Evolutionary conservation across 1,140 invertebrate genomes (phyloP), one percentile per base, ranked within the genome.

Genomic region (Drosophila nigrodunni): DNA sequence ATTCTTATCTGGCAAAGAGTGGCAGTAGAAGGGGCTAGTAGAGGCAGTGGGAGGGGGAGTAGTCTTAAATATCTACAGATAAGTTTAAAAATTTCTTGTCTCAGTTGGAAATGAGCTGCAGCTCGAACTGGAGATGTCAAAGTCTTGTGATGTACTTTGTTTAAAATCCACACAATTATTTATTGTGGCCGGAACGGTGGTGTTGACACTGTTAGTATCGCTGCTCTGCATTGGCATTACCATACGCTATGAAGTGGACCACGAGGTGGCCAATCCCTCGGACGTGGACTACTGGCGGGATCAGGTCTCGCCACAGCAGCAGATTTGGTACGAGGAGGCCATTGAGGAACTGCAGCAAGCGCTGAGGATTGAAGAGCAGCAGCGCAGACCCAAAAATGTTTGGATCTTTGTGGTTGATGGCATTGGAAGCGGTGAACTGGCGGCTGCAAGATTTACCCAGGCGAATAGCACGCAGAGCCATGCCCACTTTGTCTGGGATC

Each of bases 211-310:
- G 37, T 8, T 91, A 3, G 46, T 91, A 8, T 61, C 86, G 30
- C 11, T 87, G 34, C 25, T 91, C 7, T 91, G 90, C 57, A 82
- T 91, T 25, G 82, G 82, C 2, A 30, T 91, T 15, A 78, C 72
- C n/a, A 77, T 90, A 11, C 80, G 89, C 25, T 91, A 91, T 37
- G 90, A 91, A 54, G 89, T 91, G 41, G 59, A 78, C n/a, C 69
- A 82, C 46, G 85, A 90, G 39, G 86, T 90, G 46, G 82, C 76
- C 44, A 83, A 81, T 49, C 59, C 78, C 65, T 78, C 65, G 10
- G 78, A 89, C 65, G 80, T 91, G 49, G 71, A 74, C 7, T 91
- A 91, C 58, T 91, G 90, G 90, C 90, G 81, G 41, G 80, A 90
- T 15, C 44, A 7, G n/a, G 74, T 91, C 5, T 50, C 80, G 0